These are phyloP conservation scores for Paracyclopina nana DNA, from an alignment of 1,140 invertebrate genomes.

Conservation along the genomic window DNA sequence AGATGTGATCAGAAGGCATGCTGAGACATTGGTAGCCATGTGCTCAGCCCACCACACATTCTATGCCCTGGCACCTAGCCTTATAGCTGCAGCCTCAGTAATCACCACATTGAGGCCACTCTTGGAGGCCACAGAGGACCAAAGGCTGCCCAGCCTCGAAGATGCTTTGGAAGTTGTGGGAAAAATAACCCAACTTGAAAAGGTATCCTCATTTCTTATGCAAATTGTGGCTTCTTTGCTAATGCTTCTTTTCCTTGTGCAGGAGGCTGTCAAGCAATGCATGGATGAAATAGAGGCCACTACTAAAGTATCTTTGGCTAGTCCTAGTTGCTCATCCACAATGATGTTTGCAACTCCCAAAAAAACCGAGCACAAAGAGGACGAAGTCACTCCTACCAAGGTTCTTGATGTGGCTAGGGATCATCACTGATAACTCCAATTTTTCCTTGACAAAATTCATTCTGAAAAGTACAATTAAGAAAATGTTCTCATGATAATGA, in stretches of 20 bases:
- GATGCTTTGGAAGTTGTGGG: neutral
- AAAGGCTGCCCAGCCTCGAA: neutral
- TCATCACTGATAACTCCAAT: no score
- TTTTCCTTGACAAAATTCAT: no score
- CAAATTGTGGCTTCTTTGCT: no score
- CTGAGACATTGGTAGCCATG: conserved; percentile 16
- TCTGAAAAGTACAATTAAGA: no score
- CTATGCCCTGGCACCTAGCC: neutral
- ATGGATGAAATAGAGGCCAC: neutral
- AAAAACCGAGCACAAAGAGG: neutral
- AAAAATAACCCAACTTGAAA: neutral
- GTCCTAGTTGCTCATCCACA: no score
- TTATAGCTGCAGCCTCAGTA: conserved; percentile 9
- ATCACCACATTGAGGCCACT: conserved; percentile 6
- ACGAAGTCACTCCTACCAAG: neutral
- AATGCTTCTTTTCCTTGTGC: no score
- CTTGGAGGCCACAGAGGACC: neutral
- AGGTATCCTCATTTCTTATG: neutral
- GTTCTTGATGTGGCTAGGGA: neutral
- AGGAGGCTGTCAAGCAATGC: neutral
- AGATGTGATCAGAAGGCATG: conserved; percentile 20
- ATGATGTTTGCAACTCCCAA: no score
- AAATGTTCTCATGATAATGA: no score
- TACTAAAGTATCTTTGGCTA: no score
- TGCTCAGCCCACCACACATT: conserved; percentile 9